A percentile compares a stretch with the other conserved stretches of the same genome.
These are phyloP conservation scores for Zeugodacus cucurbitae DNA, from an alignment of 1,140 invertebrate species.

Conservation along the genomic window DNA sequence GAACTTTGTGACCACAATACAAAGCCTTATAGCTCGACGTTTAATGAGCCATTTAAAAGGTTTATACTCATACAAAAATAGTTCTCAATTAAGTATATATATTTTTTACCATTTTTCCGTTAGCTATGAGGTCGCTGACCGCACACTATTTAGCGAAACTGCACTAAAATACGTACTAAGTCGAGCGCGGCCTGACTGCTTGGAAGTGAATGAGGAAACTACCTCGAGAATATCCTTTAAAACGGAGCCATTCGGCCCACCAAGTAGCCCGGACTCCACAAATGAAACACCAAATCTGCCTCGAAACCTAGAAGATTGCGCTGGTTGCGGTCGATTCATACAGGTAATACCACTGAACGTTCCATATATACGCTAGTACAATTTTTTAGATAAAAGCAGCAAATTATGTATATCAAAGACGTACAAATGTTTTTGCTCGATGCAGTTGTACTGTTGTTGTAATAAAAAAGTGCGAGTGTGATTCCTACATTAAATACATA, in stretches of 20 bases:
- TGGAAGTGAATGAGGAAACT: conserved; percentile 61
- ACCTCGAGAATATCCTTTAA: conserved; percentile 65
- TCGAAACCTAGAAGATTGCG: conserved; percentile 61
- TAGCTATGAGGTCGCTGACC: conserved; percentile 63
- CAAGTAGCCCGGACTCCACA: conserved; percentile 64
- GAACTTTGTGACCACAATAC: conserved; percentile 65
- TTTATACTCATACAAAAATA: conserved; percentile 42
- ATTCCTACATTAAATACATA: no score
- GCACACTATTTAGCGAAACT: conserved; percentile 60
- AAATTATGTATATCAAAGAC: no score
- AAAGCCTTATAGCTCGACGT: conserved; percentile 63
- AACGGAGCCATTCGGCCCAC: conserved; percentile 63
- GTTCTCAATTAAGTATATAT: background rate
- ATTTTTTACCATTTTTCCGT: background rate
- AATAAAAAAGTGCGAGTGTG: no score
- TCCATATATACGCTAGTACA: background rate
- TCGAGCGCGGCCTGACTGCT: conserved; percentile 59
- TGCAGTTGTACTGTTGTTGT: no score
- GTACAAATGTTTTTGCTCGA: no score
- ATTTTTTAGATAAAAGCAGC: background rate
- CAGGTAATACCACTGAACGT: conserved; percentile 53
- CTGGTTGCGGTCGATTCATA: conserved; percentile 65
- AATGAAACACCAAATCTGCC: conserved; percentile 58
- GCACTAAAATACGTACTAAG: conserved; percentile 61
- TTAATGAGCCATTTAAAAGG: conserved; percentile 65